Conservation (phyloP, 2,113 vertebrate species). For the Cryptotis parvus region DNA sequence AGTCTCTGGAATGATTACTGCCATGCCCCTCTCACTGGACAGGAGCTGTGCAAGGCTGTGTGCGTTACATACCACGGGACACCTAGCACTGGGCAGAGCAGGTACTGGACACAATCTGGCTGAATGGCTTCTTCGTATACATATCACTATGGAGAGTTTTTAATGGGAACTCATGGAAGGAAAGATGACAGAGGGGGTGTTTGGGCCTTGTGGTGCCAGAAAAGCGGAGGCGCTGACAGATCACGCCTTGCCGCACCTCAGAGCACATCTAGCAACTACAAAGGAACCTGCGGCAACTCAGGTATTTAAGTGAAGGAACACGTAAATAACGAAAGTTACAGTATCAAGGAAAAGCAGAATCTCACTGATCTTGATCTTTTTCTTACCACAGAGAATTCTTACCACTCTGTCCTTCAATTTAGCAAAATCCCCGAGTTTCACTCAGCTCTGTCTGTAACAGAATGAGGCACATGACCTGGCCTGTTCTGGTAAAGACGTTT, state of each 20-base stretch:
- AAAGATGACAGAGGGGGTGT: conserved; percentile 38
- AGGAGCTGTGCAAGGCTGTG: not conserved
- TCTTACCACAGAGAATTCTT: conserved; percentile 44
- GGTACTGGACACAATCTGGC: conserved; percentile 9
- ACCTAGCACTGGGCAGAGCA: not conserved
- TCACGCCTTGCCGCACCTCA: not conserved
- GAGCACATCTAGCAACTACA: conserved; percentile 37
- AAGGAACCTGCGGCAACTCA: conserved; percentile 17
- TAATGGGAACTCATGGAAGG: not conserved
- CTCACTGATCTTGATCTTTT: not conserved
- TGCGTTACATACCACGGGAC: not conserved
- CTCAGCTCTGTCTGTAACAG: not conserved
- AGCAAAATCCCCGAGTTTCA: not conserved
- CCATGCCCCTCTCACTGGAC: not conserved
- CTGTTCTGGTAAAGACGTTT: not conserved
- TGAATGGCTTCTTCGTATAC: conserved; percentile 32
- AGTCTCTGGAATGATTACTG: not conserved
- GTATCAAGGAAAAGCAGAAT: conserved; percentile 51
- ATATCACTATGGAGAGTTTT: conserved; percentile 12
- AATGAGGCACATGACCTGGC: not conserved
- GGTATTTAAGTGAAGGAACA: conserved; percentile 25
- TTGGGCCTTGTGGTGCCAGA: conserved; percentile 20
- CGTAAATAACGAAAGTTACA: conserved; percentile 20
- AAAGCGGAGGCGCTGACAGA: conserved; percentile 48
- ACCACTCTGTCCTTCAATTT: not conserved